A percentile compares a stretch with the other conserved stretches of the same genome.
These are phyloP conservation scores for Miltochrista miniata DNA, from an alignment of 2,888 invertebrate species.

Conservation along the genomic window DNA sequence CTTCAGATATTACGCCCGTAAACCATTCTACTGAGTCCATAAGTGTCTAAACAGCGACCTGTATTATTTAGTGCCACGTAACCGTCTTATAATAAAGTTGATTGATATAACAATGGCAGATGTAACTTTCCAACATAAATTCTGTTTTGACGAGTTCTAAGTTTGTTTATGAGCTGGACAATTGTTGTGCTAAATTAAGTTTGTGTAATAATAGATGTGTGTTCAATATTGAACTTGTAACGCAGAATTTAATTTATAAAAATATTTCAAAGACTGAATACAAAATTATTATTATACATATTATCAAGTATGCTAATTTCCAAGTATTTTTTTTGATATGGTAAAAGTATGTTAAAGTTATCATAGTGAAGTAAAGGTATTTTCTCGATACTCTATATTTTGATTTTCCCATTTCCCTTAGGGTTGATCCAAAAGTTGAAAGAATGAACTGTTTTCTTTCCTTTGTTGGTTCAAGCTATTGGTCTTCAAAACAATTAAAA, in stretches of 20 bases:
- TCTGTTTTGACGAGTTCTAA: slow-evolving; percentile 8
- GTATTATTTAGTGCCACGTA: slow-evolving; percentile 24
- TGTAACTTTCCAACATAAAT: slow-evolving; percentile 23
- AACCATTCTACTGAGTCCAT: slow-evolving; percentile 7
- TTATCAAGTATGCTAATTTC: no score
- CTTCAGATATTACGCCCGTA: slow-evolving; percentile 18
- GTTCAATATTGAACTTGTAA: background rate
- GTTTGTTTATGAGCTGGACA: slow-evolving; percentile 8
- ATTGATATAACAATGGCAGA: slow-evolving; percentile 19
- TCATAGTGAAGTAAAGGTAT: no score
- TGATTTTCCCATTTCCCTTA: no score
- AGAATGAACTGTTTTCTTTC: no score
- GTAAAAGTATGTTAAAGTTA: no score
- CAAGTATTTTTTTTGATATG: no score
- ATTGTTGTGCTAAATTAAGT: slow-evolving; percentile 6
- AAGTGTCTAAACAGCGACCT: slow-evolving; percentile 16
- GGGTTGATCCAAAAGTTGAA: no score
- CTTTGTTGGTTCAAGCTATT: no score
- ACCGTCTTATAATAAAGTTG: slow-evolving; percentile 19
- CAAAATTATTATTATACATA: no score
- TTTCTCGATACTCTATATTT: no score
- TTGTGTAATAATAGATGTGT: slow-evolving; percentile 2
- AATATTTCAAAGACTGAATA: background rate
- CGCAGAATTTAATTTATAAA: slow-evolving; percentile 5
- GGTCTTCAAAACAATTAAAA: no score